Base-by-base conservation (phyloP, 2,113 vertebrate genomes). In the Triplophysa dalaica region DNA sequence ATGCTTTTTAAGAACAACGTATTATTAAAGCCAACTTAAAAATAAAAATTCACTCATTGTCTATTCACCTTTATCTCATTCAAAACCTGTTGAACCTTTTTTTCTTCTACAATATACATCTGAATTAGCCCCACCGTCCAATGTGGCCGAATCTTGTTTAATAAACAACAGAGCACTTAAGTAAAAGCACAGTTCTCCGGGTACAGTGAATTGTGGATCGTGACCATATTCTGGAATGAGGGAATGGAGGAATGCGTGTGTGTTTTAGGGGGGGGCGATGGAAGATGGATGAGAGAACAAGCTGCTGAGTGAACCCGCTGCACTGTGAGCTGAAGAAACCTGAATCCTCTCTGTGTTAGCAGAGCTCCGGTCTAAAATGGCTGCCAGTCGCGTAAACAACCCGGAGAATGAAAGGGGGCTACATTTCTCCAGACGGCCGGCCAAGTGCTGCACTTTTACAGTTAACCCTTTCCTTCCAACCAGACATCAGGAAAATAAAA, bases 331-430 rank as follows among this genome's bases (percentile, higher is more conserved):
- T 77, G 75, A 75, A 81, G 82, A 82, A 87, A 86, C 82, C 77
- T 56, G 85, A 86, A 76, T 70, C 81, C 70, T 50, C 81, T 84
- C 70, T 81, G 82, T 82, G 85, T 83, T 81, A 82, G 81, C 80
- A 43, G 78, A 84, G 81, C 85, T 77, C 63, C 65, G 79, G 72
- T 82, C 88, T 82, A 88, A 89, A 82, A 89, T 88, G 88, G 86
- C 87, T 87, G 80, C 87, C 87, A 88, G 72, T 82, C 76, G 56
- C 87, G 87, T 87, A 88, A 88, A 88, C 87, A 89, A 87, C 81
- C 73, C 79, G 66, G 70, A 81, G 82, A 78, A 80, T 86, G 77
- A 78, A 86, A 86, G 85, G 85, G 82, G 82, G 75, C 83, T 85
- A 85, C 83, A 87, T 87, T 87, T 84, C 83, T 88, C 81, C 81